phyloP scores from a whole-genome alignment of 2,888 invertebrate genomes.

The Melinaea marsaeus region DNA sequence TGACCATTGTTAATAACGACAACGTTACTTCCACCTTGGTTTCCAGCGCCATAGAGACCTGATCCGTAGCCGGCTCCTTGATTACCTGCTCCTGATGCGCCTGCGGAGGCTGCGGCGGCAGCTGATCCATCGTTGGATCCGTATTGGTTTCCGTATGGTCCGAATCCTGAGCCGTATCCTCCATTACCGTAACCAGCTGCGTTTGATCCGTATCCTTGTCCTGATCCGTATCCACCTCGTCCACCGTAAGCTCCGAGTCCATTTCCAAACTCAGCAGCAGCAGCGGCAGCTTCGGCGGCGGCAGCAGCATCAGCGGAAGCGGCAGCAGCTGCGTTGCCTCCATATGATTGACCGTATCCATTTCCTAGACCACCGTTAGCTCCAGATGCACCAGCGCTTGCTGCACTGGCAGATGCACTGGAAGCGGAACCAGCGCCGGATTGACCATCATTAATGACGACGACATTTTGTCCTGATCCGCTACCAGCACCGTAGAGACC shows the following conservation, averaged over 20 bases:
- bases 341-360: constrained; percentile 1
- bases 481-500: not conserved
- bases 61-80: constrained; percentile 3
- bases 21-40: constrained; percentile 14
- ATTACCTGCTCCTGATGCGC: constrained; percentile 2
- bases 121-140: constrained; percentile 1
- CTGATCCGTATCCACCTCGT: not conserved
- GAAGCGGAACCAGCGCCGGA: constrained; percentile 9
- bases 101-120: constrained; percentile 1
- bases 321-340: constrained; percentile 19
- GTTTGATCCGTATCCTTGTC: not conserved
- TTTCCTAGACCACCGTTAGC: not conserved
- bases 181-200: constrained; percentile 2
- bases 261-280: constrained; percentile 1
- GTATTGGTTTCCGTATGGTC: constrained; percentile 5
- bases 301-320: not conserved
- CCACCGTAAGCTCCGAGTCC: not conserved
- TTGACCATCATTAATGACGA: constrained; percentile 1
- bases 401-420: constrained; percentile 9
- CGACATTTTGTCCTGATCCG: not conserved
- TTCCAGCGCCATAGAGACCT: not conserved
- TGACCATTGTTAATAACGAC: constrained; percentile 25
- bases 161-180: constrained; percentile 1
- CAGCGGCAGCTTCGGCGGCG: not conserved
- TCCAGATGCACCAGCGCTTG: constrained; percentile 6